Conservation (phyloP, 2,888 invertebrate species). For the Orchesella flavescens region DNA sequence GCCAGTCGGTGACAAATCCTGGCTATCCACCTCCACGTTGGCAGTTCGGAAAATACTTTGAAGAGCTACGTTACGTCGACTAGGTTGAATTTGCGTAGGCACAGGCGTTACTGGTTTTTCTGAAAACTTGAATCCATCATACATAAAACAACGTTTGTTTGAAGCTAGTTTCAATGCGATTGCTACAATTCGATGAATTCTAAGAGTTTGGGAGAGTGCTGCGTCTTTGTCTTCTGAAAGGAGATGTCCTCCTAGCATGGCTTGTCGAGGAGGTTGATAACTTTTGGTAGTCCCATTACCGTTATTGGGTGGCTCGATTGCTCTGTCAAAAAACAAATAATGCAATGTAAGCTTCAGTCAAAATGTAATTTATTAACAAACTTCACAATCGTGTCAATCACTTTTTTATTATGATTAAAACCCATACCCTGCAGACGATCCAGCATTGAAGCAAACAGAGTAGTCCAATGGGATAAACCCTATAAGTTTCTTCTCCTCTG, state of each 20-base stretch:
- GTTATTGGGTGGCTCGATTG: constrained; percentile 55
- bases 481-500: constrained; percentile 70
- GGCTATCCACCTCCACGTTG: constrained; percentile 38
- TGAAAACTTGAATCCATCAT: constrained; percentile 51
- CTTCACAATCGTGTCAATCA: no score
- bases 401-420: no score
- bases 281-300: constrained; percentile 6
- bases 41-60: constrained; percentile 69
- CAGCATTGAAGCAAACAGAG: constrained; percentile 56
- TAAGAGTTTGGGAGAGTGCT: constrained; percentile 47
- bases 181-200: constrained; percentile 53
- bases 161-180: constrained; percentile 51
- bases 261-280: constrained; percentile 43
- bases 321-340: neutral
- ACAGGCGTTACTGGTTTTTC: constrained; percentile 40
- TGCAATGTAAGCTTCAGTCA: no score
- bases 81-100: constrained; percentile 53
- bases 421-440: constrained; percentile 47
- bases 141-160: constrained; percentile 46
- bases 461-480: constrained; percentile 69
- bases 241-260: constrained; percentile 47
- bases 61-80: constrained; percentile 69
- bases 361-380: no score
- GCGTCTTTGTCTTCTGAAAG: constrained; percentile 55
- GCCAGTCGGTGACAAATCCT: constrained; percentile 38